phyloP scores from a whole-genome alignment of 2,888 invertebrate species.

The Plagodis dolabraria region DNA sequence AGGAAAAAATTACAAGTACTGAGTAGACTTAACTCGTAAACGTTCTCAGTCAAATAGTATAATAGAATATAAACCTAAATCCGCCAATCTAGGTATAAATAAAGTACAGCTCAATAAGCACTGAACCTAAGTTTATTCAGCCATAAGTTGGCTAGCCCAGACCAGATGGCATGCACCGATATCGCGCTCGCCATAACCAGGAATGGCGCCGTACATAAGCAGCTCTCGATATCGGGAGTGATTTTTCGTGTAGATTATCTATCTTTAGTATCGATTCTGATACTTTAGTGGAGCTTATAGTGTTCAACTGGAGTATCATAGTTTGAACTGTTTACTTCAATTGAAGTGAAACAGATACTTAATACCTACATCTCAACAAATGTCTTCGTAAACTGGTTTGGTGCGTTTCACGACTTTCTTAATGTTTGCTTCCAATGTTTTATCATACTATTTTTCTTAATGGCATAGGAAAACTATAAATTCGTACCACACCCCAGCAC shows the following conservation, averaged over 20 bases:
- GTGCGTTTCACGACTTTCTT: slow-evolving; percentile 3
- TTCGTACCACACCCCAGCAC: too few relatives aligned
- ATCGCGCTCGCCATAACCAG: slow-evolving; percentile 31
- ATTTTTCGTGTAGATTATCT: slow-evolving; percentile 31
- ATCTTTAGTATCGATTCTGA: slow-evolving; percentile 14
- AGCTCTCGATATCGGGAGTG: slow-evolving; percentile 28
- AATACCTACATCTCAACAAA: too few relatives aligned
- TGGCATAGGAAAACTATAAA: too few relatives aligned
- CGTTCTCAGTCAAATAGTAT: too few relatives aligned
- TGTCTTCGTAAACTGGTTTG: slow-evolving; percentile 11
- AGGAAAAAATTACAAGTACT: too few relatives aligned
- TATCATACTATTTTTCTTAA: too few relatives aligned
- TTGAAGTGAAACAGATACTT: not conserved
- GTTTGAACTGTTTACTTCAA: slow-evolving; percentile 13
- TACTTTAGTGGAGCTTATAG: slow-evolving; percentile 12
- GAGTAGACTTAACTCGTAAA: too few relatives aligned
- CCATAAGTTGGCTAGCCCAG: slow-evolving; percentile 38
- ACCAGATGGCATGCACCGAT: slow-evolving; percentile 47
- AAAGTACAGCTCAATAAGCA: not conserved
- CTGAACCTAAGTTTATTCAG: slow-evolving; percentile 13
- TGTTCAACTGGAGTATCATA: slow-evolving; percentile 9
- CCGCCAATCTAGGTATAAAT: not conserved
- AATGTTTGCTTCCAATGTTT: too few relatives aligned
- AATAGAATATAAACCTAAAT: too few relatives aligned
- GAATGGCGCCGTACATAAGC: slow-evolving; percentile 30